These are phyloP conservation scores for Pseudobourletiella spinata DNA, from an alignment of 1,140 invertebrate genomes.

Conservation along the genomic window DNA sequence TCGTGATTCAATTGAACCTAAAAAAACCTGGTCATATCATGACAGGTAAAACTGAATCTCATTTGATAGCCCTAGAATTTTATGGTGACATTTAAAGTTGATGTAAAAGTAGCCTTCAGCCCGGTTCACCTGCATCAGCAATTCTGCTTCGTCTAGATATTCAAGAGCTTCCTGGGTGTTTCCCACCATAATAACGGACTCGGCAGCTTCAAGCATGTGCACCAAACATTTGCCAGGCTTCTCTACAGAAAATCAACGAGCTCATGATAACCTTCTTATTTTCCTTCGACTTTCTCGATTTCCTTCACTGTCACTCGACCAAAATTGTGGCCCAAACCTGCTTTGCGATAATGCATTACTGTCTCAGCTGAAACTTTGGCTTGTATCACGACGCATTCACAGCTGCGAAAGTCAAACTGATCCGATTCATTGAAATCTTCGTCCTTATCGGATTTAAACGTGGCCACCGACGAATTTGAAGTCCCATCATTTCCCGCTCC, in stretches of 20 bases:
- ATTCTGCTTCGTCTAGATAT: conserved; percentile 21
- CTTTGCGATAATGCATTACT: conserved; percentile 28
- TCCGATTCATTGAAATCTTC: neutral
- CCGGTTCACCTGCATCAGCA: conserved; percentile 9
- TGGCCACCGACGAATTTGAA: too few species aligned
- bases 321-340: conserved; percentile 8
- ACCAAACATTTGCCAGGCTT: conserved; percentile 33
- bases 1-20: neutral
- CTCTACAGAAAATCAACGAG: neutral
- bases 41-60: too few species aligned
- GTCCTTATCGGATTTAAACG: too few species aligned
- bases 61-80: too few species aligned
- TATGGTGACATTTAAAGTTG: too few species aligned
- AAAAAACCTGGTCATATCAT: too few species aligned
- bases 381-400: conserved; percentile 27
- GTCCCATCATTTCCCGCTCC: too few species aligned
- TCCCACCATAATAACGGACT: conserved; percentile 23
- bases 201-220: conserved; percentile 27
- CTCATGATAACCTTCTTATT: neutral
- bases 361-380: conserved; percentile 27
- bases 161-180: conserved; percentile 24
- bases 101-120: too few species aligned
- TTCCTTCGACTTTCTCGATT: neutral
- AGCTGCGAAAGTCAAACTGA: conserved; percentile 22
- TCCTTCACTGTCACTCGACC: neutral